phyloP scores from a whole-genome alignment of 2,888 invertebrate genomes.

The Glaucopsyche alexis region DNA sequence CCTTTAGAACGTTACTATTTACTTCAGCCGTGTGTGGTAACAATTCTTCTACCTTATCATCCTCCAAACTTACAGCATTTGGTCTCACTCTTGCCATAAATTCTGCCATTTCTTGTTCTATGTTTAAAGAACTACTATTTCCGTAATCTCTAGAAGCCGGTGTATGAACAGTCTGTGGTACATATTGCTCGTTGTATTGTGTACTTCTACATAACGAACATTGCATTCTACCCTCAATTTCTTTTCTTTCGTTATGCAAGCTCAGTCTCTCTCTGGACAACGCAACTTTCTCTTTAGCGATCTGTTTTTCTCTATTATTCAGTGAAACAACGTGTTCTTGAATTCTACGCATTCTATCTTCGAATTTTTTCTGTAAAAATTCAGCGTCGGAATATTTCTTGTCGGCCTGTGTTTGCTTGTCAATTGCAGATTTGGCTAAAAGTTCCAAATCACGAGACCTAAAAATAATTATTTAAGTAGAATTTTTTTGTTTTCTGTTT shows the following conservation, averaged over 20 bases:
- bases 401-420: slow-evolving; percentile 80
- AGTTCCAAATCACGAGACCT: slow-evolving; percentile 75
- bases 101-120: slow-evolving; percentile 67
- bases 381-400: slow-evolving; percentile 78
- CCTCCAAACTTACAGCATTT: slow-evolving; percentile 42
- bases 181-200: slow-evolving; percentile 46
- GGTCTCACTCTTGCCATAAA: slow-evolving; percentile 52
- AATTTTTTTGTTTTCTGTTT: not conserved
- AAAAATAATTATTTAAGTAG: slow-evolving; percentile 36
- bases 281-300: slow-evolving; percentile 81
- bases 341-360: slow-evolving; percentile 77
- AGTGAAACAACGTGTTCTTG: slow-evolving; percentile 79
- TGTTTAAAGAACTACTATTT: slow-evolving; percentile 54
- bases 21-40: not conserved
- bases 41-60: slow-evolving; percentile 31
- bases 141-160: slow-evolving; percentile 59
- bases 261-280: slow-evolving; percentile 80
- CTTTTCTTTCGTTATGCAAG: slow-evolving; percentile 76
- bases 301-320: slow-evolving; percentile 78
- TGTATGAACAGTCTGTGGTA: slow-evolving; percentile 37
- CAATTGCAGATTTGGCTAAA: slow-evolving; percentile 77
- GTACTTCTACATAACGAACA: slow-evolving; percentile 67
- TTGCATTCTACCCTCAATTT: slow-evolving; percentile 64
- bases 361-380: slow-evolving; percentile 76
- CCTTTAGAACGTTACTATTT: slow-evolving; percentile 38